phyloP scores from a whole-genome alignment of 2,797 vertebrate genomes.

The Rhodeus uyekii region DNA sequence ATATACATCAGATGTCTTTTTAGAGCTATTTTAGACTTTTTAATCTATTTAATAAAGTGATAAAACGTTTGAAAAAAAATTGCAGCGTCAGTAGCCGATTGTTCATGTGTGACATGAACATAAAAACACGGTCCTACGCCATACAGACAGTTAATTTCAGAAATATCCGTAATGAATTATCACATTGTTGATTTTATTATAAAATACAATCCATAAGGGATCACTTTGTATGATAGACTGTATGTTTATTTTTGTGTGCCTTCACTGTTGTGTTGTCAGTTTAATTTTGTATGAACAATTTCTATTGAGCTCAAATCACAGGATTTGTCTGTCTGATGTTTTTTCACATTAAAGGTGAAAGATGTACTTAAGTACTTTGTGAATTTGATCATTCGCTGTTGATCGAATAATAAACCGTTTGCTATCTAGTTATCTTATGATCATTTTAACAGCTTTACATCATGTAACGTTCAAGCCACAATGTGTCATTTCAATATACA shows the following conservation, averaged over 20 bases:
- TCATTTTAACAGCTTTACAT: neutral
- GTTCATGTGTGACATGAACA: conserved; percentile 68
- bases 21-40: conserved; percentile 25
- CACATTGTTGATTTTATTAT: conserved; percentile 34
- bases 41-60: conserved; percentile 35
- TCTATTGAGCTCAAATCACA: conserved; percentile 15
- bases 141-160: neutral
- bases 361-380: neutral
- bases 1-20: conserved; percentile 8
- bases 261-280: conserved; percentile 15
- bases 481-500: no score
- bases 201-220: conserved; percentile 67
- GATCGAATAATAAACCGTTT: neutral
- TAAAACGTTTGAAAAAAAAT: neutral
- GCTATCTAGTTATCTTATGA: neutral
- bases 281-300: conserved; percentile 35
- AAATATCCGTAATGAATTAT: neutral
- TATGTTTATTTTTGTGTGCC: conserved; percentile 35
- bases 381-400: neutral
- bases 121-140: conserved; percentile 56
- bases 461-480: neutral
- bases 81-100: neutral
- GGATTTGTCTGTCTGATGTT: neutral
- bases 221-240: conserved; percentile 49
- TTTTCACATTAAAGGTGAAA: conserved; percentile 25